Evolutionary conservation across 2,113 vertebrate species (phyloP).

Genomic region (Phodopus roborovskii): DNA sequence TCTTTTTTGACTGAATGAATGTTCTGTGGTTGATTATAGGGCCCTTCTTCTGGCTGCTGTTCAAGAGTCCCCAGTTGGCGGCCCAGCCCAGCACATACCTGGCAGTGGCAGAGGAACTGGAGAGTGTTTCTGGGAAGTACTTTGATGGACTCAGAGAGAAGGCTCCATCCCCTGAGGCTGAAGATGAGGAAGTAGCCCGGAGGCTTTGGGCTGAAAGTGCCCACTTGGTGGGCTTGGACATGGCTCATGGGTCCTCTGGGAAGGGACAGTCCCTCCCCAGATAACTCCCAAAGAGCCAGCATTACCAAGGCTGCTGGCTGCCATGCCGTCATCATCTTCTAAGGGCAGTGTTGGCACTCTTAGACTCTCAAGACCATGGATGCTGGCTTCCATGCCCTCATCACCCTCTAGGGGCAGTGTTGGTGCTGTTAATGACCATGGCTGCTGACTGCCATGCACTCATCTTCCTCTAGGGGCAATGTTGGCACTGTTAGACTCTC

Average conservation of each 20-base stretch:
- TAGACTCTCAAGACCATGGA: background rate
- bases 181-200: slow-evolving; percentile 86
- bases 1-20: background rate
- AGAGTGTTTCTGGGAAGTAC: slow-evolving; percentile 89
- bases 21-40: slow-evolving; percentile 79
- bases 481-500: too few relatives aligned
- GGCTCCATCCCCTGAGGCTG: slow-evolving; percentile 88
- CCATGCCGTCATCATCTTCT: background rate
- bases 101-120: slow-evolving; percentile 88
- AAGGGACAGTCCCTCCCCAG: background rate
- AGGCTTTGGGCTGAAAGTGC: slow-evolving; percentile 91
- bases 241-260: background rate
- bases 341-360: background rate
- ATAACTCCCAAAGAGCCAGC: background rate
- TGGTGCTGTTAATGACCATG: too few relatives aligned
- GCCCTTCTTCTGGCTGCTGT: slow-evolving; percentile 90
- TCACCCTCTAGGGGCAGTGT: background rate
- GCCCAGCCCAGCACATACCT: slow-evolving; percentile 89
- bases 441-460: accelerated
- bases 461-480: background rate
- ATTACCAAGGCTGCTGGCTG: accelerated
- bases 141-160: slow-evolving; percentile 90
- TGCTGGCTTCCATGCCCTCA: accelerated
- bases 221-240: slow-evolving; percentile 88
- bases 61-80: slow-evolving; percentile 90